Evolutionary conservation across 2,888 invertebrate species (phyloP).

Genomic region (Mesorhabditis spiculigera): DNA sequence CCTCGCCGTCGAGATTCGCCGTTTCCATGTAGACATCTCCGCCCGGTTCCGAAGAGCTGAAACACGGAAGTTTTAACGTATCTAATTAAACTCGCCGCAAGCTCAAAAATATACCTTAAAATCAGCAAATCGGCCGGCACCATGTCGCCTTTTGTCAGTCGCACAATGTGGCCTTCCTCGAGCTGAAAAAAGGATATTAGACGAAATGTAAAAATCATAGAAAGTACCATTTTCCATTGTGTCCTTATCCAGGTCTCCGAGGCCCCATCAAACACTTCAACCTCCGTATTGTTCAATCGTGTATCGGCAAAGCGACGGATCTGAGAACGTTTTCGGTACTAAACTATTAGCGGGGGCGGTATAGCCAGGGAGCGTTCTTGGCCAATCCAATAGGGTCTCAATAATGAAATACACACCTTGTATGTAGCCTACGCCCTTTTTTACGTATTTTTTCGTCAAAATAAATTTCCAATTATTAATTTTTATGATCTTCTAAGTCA

Average conservation of each 20-base stretch:
- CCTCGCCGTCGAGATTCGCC: conserved; percentile 95
- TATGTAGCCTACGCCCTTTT: no score
- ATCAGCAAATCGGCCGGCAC: conserved; percentile 92
- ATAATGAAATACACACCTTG: no score
- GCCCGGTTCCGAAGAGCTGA: conserved; percentile 75
- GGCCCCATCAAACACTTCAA: not conserved
- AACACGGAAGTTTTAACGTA: not conserved
- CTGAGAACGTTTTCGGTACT: no score
- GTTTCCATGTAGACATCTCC: conserved; percentile 91
- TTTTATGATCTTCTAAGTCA: no score
- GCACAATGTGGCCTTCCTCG: conserved; percentile 78
- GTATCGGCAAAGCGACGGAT: not conserved
- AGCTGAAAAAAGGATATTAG: conserved; percentile 12
- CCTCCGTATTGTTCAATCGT: conserved; percentile 2
- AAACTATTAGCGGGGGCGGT: no score
- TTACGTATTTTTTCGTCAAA: no score
- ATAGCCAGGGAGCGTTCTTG: no score
- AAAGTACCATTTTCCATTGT: not conserved
- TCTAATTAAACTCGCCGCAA: not conserved
- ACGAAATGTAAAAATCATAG: not conserved
- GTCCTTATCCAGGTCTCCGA: not conserved
- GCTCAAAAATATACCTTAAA: conserved; percentile 60
- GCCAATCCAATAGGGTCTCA: no score
- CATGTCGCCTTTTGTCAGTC: conserved; percentile 82
- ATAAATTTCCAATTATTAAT: no score